A percentile compares a stretch with the other conserved stretches of the same genome.
Evolutionary conservation across 1,140 invertebrate species (phyloP).

Genomic region (Latrodectus geometricus): DNA sequence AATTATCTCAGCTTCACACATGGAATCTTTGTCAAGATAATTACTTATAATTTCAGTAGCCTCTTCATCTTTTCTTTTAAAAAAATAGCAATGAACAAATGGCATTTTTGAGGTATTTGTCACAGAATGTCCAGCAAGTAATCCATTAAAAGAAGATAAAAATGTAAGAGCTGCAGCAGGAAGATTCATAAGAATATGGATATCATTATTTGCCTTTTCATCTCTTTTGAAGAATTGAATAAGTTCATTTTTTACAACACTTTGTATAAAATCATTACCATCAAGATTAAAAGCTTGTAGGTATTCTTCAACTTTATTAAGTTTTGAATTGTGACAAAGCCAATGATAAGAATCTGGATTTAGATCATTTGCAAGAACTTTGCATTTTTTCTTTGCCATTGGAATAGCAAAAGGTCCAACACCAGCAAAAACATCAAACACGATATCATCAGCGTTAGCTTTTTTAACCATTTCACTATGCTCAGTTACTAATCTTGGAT

Average conservation of each 20-base stretch:
- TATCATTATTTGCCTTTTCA: slow-evolving; percentile 70
- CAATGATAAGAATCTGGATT: slow-evolving; percentile 92
- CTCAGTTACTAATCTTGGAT: slow-evolving; percentile 89
- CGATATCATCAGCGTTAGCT: slow-evolving; percentile 78
- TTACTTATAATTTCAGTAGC: slow-evolving; percentile 77
- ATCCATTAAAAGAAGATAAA: slow-evolving; percentile 79
- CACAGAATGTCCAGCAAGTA: slow-evolving; percentile 82
- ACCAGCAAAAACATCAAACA: slow-evolving; percentile 97
- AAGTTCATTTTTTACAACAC: slow-evolving; percentile 75
- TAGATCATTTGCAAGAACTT: slow-evolving; percentile 93
- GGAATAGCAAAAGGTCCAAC: slow-evolving; percentile 96
- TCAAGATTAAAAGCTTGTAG: slow-evolving; percentile 85
- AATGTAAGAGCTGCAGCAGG: slow-evolving; percentile 91
- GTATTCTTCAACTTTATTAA: slow-evolving; percentile 80
- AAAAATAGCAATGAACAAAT: slow-evolving; percentile 68
- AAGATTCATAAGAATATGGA: slow-evolving; percentile 94
- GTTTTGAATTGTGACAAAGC: slow-evolving; percentile 83
- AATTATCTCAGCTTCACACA: slow-evolving; percentile 74
- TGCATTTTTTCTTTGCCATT: slow-evolving; percentile 80
- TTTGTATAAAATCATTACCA: slow-evolving; percentile 86
- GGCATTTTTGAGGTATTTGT: slow-evolving; percentile 66
- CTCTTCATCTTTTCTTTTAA: slow-evolving; percentile 71
- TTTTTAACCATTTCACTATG: slow-evolving; percentile 82
- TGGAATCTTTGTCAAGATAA: slow-evolving; percentile 74
- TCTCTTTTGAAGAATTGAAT: slow-evolving; percentile 59